Conservation (phyloP, 64 coral and sea anemone species). For the Montipora efflorescens region DNA sequence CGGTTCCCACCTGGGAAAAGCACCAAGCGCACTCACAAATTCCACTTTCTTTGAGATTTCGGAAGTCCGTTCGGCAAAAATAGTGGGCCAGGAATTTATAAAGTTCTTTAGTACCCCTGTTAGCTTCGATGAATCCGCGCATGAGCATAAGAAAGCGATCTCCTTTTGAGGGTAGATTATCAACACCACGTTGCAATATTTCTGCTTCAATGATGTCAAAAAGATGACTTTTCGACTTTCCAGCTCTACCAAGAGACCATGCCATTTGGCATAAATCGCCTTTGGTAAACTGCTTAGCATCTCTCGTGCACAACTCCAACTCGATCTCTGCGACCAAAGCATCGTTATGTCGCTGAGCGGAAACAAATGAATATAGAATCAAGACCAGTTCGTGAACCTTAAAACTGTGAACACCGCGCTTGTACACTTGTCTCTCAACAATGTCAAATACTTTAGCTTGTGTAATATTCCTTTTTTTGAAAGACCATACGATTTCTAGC, state of each 20-base stretch:
- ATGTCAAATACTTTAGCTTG: slow-evolving; percentile 1
- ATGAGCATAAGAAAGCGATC: not conserved
- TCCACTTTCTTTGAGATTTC: slow-evolving; percentile 1
- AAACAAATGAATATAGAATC: slow-evolving; percentile 15
- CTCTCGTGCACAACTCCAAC: not conserved
- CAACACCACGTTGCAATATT: not conserved
- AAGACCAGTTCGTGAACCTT: slow-evolving; percentile 20
- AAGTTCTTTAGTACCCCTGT: slow-evolving; percentile 6
- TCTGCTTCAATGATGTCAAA: slow-evolving; percentile 26
- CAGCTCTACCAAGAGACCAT: slow-evolving; percentile 19
- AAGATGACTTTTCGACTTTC: slow-evolving; percentile 4
- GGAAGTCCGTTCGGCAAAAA: slow-evolving; percentile 6
- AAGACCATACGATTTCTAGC: slow-evolving; percentile 29
- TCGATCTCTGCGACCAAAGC: slow-evolving; percentile 3
- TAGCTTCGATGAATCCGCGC: slow-evolving; percentile 34
- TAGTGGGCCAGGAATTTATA: not conserved
- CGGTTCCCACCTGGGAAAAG: not conserved
- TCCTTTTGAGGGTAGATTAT: not conserved
- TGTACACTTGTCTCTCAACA: slow-evolving; percentile 1
- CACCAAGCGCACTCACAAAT: slow-evolving; percentile 17
- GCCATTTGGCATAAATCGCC: slow-evolving; percentile 43
- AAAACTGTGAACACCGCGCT: slow-evolving; percentile 1
- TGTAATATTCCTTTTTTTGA: not conserved
- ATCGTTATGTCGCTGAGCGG: not conserved
- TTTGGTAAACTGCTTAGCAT: not conserved